Conservation (phyloP, 2,888 invertebrate species). For the Bibio marci region DNA sequence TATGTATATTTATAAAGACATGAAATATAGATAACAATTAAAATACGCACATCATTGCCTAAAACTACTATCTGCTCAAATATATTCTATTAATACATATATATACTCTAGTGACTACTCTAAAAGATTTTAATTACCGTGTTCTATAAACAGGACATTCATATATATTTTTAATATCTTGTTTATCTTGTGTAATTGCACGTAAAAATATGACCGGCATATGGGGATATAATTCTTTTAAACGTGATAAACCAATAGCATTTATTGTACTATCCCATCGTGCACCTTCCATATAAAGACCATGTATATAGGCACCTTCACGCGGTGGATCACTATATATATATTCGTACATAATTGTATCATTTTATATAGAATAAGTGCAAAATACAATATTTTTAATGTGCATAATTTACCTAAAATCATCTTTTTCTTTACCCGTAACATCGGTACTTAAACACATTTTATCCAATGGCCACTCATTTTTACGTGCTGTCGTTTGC, state of each 20-base stretch:
- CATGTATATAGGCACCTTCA: conserved; percentile 83
- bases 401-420: conserved; percentile 50
- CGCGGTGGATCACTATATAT: conserved; percentile 53
- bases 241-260: conserved; percentile 65
- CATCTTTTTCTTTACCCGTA: conserved; percentile 74
- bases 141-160: conserved; percentile 94
- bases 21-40: background rate
- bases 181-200: conserved; percentile 80
- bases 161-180: conserved; percentile 71
- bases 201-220: conserved; percentile 85
- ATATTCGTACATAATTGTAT: no score
- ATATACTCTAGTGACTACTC: no score
- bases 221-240: conserved; percentile 79
- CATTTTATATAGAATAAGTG: no score
- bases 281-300: conserved; percentile 86
- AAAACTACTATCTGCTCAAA: no score
- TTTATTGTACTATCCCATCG: conserved; percentile 75
- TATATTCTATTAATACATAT: no score
- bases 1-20: no score
- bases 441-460: conserved; percentile 93
- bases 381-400: background rate
- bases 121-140: no score
- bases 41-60: no score
- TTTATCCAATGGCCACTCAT: conserved; percentile 90
- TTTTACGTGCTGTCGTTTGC: conserved; percentile 91